These are phyloP conservation scores for Synanthedon formicaeformis DNA, from an alignment of 2,888 invertebrate genomes.

Conservation along the genomic window DNA sequence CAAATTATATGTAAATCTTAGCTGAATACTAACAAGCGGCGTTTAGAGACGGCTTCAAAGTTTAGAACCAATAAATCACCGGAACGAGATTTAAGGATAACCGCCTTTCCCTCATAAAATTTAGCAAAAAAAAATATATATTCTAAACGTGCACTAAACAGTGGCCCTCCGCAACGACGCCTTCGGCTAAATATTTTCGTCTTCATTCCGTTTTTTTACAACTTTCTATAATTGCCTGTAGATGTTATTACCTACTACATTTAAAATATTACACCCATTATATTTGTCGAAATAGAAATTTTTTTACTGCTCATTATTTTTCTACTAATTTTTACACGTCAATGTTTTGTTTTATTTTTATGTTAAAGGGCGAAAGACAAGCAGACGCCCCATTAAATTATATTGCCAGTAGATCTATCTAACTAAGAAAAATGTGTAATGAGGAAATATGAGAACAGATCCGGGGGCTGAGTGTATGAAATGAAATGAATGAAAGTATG, in stretches of 20 bases:
- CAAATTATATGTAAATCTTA: constrained; percentile 58
- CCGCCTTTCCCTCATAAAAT: constrained; percentile 35
- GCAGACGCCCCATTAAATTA: no score
- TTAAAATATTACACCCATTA: constrained; percentile 33
- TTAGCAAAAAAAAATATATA: constrained; percentile 28
- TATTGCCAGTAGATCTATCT: no score
- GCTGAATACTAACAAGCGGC: constrained; percentile 57
- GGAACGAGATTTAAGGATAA: constrained; percentile 47
- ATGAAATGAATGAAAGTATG: no score
- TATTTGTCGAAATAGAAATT: background rate
- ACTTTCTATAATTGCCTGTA: constrained; percentile 49
- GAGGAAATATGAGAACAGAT: no score
- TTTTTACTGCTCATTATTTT: background rate
- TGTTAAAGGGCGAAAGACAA: no score
- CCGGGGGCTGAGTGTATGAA: no score
- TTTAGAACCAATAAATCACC: constrained; percentile 49
- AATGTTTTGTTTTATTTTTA: no score
- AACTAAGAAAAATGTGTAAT: no score
- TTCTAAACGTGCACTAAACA: constrained; percentile 48
- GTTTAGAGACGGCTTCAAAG: constrained; percentile 31
- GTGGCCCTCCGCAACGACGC: constrained; percentile 55
- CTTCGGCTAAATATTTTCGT: constrained; percentile 42
- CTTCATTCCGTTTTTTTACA: constrained; percentile 38
- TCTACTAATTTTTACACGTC: no score
- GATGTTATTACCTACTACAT: constrained; percentile 37